Conservation (phyloP, 1,140 invertebrate genomes). For the Pseudobourletiella spinata region DNA sequence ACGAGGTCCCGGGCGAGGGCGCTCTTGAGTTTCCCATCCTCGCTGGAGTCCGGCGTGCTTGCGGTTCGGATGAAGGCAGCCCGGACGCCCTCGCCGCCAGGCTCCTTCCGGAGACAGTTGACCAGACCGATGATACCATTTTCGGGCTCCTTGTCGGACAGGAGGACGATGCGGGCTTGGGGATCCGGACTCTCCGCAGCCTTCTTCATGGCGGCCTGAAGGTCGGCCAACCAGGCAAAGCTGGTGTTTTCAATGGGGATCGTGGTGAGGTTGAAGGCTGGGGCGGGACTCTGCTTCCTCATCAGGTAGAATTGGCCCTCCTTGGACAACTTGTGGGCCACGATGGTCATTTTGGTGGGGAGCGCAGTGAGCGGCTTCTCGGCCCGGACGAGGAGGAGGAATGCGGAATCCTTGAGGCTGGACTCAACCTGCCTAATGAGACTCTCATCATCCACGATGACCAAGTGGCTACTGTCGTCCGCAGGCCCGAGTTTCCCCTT, state of each 20-base stretch:
- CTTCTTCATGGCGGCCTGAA: constrained; percentile 60
- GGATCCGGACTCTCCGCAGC: constrained; percentile 44
- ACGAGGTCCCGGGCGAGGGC: constrained; percentile 36
- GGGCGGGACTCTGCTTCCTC: constrained; percentile 30
- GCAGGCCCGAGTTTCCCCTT: constrained; percentile 15
- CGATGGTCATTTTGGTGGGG: constrained; percentile 13
- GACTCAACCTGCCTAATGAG: background rate
- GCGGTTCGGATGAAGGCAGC: constrained; percentile 38
- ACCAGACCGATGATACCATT: constrained; percentile 77
- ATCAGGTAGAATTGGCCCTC: constrained; percentile 26
- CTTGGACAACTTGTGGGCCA: constrained; percentile 24
- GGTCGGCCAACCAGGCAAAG: constrained; percentile 68
- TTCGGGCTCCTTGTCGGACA: constrained; percentile 55
- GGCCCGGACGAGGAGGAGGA: constrained; percentile 8
- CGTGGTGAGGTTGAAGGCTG: constrained; percentile 41
- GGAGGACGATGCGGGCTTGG: constrained; percentile 54
- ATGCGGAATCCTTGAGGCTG: constrained; percentile 13
- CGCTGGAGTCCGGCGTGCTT: constrained; percentile 36
- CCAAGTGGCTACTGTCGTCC: constrained; percentile 17
- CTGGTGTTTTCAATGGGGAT: constrained; percentile 56
- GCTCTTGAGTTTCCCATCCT: constrained; percentile 25
- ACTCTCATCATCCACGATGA: constrained; percentile 15
- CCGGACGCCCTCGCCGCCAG: constrained; percentile 64
- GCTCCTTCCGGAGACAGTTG: constrained; percentile 78
- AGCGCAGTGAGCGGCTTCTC: background rate